Evolutionary conservation across 2,888 invertebrate species (phyloP), one percentile per base, ranked within the genome.

Genomic region (Brachycybe producta): DNA sequence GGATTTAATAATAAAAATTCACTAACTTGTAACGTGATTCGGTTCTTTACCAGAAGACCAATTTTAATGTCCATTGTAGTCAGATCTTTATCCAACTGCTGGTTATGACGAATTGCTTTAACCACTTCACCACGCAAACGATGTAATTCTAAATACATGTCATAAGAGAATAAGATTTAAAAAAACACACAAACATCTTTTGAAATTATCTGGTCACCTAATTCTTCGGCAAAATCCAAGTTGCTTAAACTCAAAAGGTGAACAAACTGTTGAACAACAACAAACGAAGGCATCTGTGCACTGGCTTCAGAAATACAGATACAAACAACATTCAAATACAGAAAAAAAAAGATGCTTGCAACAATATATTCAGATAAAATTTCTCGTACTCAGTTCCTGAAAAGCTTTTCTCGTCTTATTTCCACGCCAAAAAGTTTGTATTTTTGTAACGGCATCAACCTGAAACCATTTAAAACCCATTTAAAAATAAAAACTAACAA

Each of bases 31-130:
- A 84, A 65, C 2, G 82, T 79, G 53, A 84, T 80, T 58, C 83
- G 73, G 62, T 85, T 85, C 66, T 81, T 81, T 28, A 85, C 80
- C 5, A 85, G 72, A 17, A 84, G 73, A 0, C 84, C 84, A 58
- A 85, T 85, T 69, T 84, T 83, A 11, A 82, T 73, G 63, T 84
- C 84, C 78, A 84, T 81, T 56, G 75, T 75, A 57, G 80, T 79
- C 42, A 84, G 70, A 60, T 82, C 79, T 56, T 77, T 76, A 3
- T 82, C 79, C 15, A 84, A 67, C 60, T 78, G 75, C 61, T 80
- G 79, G 62, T 82, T 84, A 57, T 76, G 76, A 52, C 79, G 73
- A 57, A 84, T 82, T 15, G 76, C 74, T 60, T 81, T 77, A 1
- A 82, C 82, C 2, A 84, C 80, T 62, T 80, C 76, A 36, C 78